Percentiles rank a stretch among this genome's conserved stretches.
Evolutionary conservation across 2,888 invertebrate species (phyloP).

Genomic region (Andrena chrysosceles): DNA sequence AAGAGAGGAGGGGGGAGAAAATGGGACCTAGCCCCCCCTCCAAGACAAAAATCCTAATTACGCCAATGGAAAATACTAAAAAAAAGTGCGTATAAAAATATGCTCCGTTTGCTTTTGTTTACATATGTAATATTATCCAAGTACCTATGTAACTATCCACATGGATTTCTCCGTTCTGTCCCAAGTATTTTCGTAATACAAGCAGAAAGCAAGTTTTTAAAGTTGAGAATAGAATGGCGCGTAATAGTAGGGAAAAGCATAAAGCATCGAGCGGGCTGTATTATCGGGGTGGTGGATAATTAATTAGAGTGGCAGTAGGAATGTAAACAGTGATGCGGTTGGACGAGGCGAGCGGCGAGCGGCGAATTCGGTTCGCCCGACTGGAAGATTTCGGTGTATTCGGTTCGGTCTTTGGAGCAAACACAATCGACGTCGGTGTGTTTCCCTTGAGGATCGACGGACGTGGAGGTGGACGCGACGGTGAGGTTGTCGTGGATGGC

Average conservation of each 20-base stretch:
- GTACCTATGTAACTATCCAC: no score
- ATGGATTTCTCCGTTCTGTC: no score
- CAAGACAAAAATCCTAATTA: no score
- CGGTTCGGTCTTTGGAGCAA: conserved; percentile 76
- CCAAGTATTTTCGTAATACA: no score
- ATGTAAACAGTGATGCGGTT: conserved; percentile 77
- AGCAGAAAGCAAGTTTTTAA: neutral
- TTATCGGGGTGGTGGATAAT: conserved; percentile 79
- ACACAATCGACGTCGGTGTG: conserved; percentile 76
- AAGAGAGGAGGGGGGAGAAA: no score
- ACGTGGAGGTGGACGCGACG: conserved; percentile 21
- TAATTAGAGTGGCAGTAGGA: conserved; percentile 80
- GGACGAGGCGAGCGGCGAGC: conserved; percentile 46
- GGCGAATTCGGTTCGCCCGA: conserved; percentile 50
- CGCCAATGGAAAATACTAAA: no score
- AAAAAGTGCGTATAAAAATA: no score
- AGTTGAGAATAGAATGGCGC: neutral
- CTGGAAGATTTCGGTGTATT: conserved; percentile 60
- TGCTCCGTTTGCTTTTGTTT: no score
- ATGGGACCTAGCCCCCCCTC: no score
- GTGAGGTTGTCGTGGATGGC: conserved; percentile 21
- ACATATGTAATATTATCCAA: no score
- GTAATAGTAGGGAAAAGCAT: conserved; percentile 18
- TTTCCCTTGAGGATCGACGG: conserved; percentile 73
- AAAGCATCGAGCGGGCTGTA: conserved; percentile 39